These are phyloP conservation scores for Meandrina meandrites DNA, from an alignment of 92 coral and sea anemone genomes.

Conservation along the genomic window DNA sequence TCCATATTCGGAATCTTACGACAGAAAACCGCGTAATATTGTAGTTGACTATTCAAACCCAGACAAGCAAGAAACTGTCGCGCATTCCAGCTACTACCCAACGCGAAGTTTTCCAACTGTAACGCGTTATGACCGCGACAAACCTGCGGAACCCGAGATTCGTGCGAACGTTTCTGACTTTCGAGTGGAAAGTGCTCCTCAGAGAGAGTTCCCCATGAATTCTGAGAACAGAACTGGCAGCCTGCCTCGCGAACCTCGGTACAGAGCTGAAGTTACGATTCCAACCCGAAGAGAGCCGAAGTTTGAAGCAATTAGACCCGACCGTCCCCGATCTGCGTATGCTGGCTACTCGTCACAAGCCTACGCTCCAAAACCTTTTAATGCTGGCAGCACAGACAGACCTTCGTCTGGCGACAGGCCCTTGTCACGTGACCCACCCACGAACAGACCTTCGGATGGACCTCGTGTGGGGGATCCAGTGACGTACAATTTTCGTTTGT, in stretches of 20 bases:
- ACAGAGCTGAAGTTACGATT: slow-evolving; percentile 81
- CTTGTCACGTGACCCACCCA: slow-evolving; percentile 34
- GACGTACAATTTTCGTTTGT: slow-evolving; percentile 66
- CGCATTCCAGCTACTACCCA: slow-evolving; percentile 67
- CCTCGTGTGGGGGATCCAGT: slow-evolving; percentile 66
- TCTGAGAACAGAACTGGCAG: slow-evolving; percentile 51
- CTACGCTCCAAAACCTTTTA: slow-evolving; percentile 77
- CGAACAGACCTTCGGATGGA: slow-evolving; percentile 28
- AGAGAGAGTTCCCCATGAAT: slow-evolving; percentile 35
- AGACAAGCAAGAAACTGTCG: slow-evolving; percentile 65
- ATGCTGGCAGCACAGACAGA: slow-evolving; percentile 31
- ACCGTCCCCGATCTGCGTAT: slow-evolving; percentile 70
- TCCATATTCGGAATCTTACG: slow-evolving; percentile 52
- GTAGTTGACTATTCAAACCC: slow-evolving; percentile 65
- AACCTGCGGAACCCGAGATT: slow-evolving; percentile 65
- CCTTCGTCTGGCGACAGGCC: slow-evolving; percentile 41
- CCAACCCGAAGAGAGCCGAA: slow-evolving; percentile 68
- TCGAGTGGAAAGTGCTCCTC: slow-evolving; percentile 65
- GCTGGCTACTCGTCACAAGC: slow-evolving; percentile 64
- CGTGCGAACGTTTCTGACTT: slow-evolving; percentile 52
- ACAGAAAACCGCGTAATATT: slow-evolving; percentile 69
- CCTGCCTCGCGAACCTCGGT: slow-evolving; percentile 56
- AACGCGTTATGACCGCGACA: slow-evolving; percentile 44
- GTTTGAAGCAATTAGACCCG: slow-evolving; percentile 49
- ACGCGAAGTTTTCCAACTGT: slow-evolving; percentile 49